These are phyloP conservation scores for Holotrichia oblita DNA, from an alignment of 1,140 invertebrate species.

Conservation along the genomic window DNA sequence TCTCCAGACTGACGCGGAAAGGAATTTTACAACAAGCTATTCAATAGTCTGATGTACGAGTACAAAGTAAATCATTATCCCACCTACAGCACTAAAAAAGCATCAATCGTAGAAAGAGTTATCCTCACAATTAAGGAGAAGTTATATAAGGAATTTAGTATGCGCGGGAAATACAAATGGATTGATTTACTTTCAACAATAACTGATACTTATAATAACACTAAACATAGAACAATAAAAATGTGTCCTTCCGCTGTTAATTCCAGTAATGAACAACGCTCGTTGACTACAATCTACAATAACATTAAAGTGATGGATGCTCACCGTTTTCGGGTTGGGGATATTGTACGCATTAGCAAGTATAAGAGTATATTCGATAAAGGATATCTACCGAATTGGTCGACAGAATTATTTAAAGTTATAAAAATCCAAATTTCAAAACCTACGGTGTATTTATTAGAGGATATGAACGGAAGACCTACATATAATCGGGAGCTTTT, in stretches of 20 bases:
- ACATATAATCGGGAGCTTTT: too few relatives aligned
- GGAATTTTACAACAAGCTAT: constrained; percentile 50
- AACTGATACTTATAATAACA: constrained; percentile 47
- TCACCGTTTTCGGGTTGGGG: too few relatives aligned
- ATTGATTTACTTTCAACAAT: constrained; percentile 52
- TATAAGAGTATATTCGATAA: too few relatives aligned
- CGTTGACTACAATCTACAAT: constrained; percentile 43
- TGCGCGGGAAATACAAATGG: constrained; percentile 55
- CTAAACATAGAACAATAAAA: constrained; percentile 46
- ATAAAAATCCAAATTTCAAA: too few relatives aligned
- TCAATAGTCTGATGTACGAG: constrained; percentile 43
- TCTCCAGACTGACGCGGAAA: constrained; percentile 55
- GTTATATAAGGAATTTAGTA: constrained; percentile 59
- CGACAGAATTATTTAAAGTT: too few relatives aligned
- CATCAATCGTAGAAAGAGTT: constrained; percentile 48
- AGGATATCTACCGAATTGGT: too few relatives aligned
- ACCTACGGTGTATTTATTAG: too few relatives aligned
- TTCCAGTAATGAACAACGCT: constrained; percentile 37
- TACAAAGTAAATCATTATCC: constrained; percentile 48
- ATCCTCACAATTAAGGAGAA: constrained; percentile 56
- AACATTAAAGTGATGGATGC: too few relatives aligned
- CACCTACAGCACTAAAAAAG: constrained; percentile 47
- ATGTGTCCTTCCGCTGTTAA: constrained; percentile 47
- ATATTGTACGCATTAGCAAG: too few relatives aligned
- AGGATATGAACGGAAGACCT: too few relatives aligned